Evolutionary conservation across 2,888 invertebrate genomes (phyloP), one percentile per base, ranked within the genome.

Genomic region (Cerceris rybyensis): DNA sequence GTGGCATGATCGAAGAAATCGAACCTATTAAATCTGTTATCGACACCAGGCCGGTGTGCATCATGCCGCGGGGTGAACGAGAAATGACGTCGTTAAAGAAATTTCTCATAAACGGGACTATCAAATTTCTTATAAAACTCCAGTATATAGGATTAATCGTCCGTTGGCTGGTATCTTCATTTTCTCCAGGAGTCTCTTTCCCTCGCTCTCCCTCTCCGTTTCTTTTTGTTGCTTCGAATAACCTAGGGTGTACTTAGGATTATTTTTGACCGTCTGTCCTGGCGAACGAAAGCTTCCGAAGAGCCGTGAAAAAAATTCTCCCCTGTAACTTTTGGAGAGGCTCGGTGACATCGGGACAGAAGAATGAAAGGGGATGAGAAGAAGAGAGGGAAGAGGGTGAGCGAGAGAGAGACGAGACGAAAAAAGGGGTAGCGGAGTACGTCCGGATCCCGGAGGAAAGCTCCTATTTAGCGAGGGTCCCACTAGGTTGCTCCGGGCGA

Each of bases 1-100:
- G 61, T 17, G 65, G 65, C 49, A n/a, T 50, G 71, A 75, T 68
- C 71, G 81, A 60, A 42, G 78, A 72, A 82, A 83, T 85, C 80
- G 78, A 80, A 77, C 67, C 80, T 75, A 85, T 85, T 85, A 78
- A 84, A 83, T 81, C 79, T 75, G 75, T 64, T 67, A 73, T 78
- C 75, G 75, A 43, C 17, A 11, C 41, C 46, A 57, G 52, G 16
- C 64, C 43, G 0, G n/a, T 52, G 9, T 52, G 13, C 7, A 52
- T 13, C n/a, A 52, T 1, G 11, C n/a, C 14, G n/a, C 28, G 28
- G 28, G 28, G 2, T 28, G 28, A 28, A 28, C 28, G 28, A 2
- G 28, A 4, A 11, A 11, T 46, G 11, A 14, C 14, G 52, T 52
- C n/a, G 14, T 52, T 14, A 14, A 13, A 11, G 52, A 46, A 46